Conservation (phyloP, 1,140 invertebrate genomes). For the Sweltsa coloradensis region DNA sequence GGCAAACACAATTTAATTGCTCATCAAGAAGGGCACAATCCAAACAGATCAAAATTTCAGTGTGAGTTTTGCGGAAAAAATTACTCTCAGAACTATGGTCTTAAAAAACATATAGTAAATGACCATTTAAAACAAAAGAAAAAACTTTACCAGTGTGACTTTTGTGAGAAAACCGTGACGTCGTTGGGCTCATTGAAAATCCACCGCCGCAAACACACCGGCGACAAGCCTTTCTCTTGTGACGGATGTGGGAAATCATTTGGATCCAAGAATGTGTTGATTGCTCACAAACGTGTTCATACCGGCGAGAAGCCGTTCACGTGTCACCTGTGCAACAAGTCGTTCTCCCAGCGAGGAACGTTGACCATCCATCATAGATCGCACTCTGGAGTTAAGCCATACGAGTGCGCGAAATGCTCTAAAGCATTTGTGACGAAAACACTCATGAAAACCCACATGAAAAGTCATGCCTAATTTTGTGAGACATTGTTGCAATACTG, state of each 20-base stretch:
- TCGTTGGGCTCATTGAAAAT: constrained; percentile 12
- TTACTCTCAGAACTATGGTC: constrained; percentile 16
- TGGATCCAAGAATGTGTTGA: constrained; percentile 40
- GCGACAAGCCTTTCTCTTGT: constrained; percentile 61
- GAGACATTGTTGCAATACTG: no score
- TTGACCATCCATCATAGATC: constrained; percentile 52
- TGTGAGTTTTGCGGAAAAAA: no score
- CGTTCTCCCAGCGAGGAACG: constrained; percentile 32
- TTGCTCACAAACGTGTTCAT: constrained; percentile 30
- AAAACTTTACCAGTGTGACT: constrained; percentile 14
- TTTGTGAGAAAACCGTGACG: constrained; percentile 12
- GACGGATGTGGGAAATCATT: constrained; percentile 60
- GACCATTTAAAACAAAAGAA: constrained; percentile 17
- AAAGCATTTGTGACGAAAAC: constrained; percentile 16
- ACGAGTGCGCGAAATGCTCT: constrained; percentile 34
- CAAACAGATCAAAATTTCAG: no score
- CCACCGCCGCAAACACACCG: constrained; percentile 37
- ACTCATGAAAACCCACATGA: constrained; percentile 34
- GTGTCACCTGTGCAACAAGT: constrained; percentile 31
- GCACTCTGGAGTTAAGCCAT: constrained; percentile 63
- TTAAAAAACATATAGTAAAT: constrained; percentile 18
- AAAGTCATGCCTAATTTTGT: constrained; percentile 3
- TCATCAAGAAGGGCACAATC: constrained; percentile 4
- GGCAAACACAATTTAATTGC: constrained; percentile 1
- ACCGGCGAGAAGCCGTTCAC: constrained; percentile 35